Base-by-base conservation (phyloP, 2,797 vertebrate genomes). In the Petrocephalus schoutedeni region DNA sequence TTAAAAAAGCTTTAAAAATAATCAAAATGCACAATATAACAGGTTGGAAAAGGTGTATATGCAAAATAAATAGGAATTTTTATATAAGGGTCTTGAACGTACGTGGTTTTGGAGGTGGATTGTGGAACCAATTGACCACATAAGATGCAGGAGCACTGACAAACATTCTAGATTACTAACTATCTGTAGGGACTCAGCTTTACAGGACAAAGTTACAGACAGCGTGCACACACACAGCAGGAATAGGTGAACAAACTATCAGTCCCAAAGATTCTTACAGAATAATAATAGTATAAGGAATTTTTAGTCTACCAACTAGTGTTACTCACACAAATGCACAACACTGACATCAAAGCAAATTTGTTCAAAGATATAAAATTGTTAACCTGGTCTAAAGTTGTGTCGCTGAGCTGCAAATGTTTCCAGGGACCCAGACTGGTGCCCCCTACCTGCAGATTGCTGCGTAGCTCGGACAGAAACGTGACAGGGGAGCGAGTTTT, bases 401-500 rank as follows among this genome's bases (percentile, higher is more conserved):
- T 36, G 58, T 88, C 80, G 49, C 87, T 88, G 74, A 88, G 87
- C 89, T 89, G 87, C 74, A 89, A 88, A 58, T 85, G 80, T 59
- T 87, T 90, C 89, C 88, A 85, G 88, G 87, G 85, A 89, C 87
- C 87, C 67, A 74, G 32, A 41, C 54, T 88, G 89, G 89, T 16
- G 57, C 4, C 23, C 83, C 87, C 87, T 92, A 99, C 98, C 96
- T 99, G 98, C 90, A 99, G 93, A 93, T 99, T 99, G 95, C 98
- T 98, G 91, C 98, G 97, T 86, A 99, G 94, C 92, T 99, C 98
- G 0, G 98, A 99, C 64, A 99, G 93, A 93, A 99, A 99, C 4
- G 98, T 99, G 91, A 99, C 98, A 0, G 98, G 98, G 2, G 98
- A 99, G 4, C 98, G 97, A 0, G 98, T 99, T 95, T 99, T 99